A percentile compares a stretch with the other conserved stretches of the same genome.
phyloP scores from a whole-genome alignment of 1,140 invertebrate species.

The Triops longicaudatus region DNA sequence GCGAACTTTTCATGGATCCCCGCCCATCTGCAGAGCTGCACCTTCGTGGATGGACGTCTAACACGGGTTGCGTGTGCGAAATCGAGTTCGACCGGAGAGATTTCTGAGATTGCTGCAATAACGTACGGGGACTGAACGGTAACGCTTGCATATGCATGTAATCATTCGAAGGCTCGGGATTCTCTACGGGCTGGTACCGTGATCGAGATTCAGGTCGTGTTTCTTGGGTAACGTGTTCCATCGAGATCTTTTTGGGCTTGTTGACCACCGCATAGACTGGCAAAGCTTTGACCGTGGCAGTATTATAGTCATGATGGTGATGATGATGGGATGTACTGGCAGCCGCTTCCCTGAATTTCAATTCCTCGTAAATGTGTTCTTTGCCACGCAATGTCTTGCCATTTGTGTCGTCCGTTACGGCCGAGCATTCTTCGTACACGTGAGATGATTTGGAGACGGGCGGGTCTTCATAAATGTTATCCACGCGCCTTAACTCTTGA shows the following conservation, averaged over 20 bases:
- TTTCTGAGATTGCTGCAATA: not conserved
- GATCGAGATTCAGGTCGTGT: not conserved
- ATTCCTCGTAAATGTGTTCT: not conserved
- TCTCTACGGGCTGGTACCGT: not conserved
- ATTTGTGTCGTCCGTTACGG: not conserved
- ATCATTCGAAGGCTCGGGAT: slow-evolving; percentile 3
- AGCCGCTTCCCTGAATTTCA: not conserved
- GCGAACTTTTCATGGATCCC: not conserved
- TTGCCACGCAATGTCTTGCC: not conserved
- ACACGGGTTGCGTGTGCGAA: not conserved
- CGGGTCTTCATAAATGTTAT: not conserved
- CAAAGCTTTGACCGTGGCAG: not conserved
- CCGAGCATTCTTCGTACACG: slow-evolving; percentile 18
- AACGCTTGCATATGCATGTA: slow-evolving; percentile 26
- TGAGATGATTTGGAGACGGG: slow-evolving; percentile 9
- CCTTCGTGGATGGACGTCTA: not conserved
- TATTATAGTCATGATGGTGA: not conserved
- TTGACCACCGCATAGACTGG: slow-evolving; percentile 19
- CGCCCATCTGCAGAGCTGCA: not conserved
- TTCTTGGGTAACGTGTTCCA: slow-evolving; percentile 22
- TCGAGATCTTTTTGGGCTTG: slow-evolving; percentile 13
- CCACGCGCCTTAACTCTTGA: not conserved
- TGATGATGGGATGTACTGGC: not conserved
- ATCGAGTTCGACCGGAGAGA: not conserved
- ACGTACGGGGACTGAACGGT: slow-evolving; percentile 19